phyloP scores from a whole-genome alignment of 2,888 invertebrate genomes.

The Tetheella fluctuosa region DNA sequence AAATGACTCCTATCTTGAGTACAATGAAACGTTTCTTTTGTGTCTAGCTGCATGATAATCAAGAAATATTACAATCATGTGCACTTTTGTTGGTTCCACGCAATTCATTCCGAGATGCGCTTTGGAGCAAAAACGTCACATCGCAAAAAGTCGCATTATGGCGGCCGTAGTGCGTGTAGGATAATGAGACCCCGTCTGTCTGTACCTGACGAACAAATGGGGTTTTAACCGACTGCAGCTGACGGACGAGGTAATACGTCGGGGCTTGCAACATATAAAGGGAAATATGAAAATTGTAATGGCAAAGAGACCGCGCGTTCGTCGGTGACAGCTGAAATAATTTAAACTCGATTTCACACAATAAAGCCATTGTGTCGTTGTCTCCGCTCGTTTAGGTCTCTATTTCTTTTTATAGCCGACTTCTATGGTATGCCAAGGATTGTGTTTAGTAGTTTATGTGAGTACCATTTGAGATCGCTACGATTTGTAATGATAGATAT shows the following conservation, averaged over 20 bases:
- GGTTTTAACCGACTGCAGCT: slow-evolving; percentile 39
- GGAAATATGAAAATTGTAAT: slow-evolving; percentile 10
- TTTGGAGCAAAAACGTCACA: slow-evolving; percentile 26
- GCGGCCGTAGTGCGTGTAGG: slow-evolving; percentile 32
- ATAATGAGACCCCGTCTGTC: not conserved
- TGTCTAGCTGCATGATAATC: slow-evolving; percentile 10
- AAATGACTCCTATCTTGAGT: not conserved
- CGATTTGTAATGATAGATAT: not conserved
- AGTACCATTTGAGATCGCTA: not conserved
- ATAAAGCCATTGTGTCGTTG: slow-evolving; percentile 12
- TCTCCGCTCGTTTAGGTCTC: slow-evolving; percentile 8
- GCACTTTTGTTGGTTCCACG: slow-evolving; percentile 21
- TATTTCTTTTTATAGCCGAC: not conserved
- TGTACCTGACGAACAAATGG: slow-evolving; percentile 32
- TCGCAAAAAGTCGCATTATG: slow-evolving; percentile 37
- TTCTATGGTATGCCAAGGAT: not conserved
- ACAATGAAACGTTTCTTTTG: slow-evolving; percentile 10
- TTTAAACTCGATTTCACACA: slow-evolving; percentile 9
- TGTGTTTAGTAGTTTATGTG: not conserved
- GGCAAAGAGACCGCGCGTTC: slow-evolving; percentile 4
- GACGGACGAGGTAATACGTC: slow-evolving; percentile 20
- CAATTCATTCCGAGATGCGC: slow-evolving; percentile 35
- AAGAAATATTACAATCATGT: slow-evolving; percentile 13
- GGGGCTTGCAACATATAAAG: not conserved
- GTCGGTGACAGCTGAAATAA: slow-evolving; percentile 11